A percentile compares a stretch with the other conserved stretches of the same genome.
Conservation (phyloP, 2,888 invertebrate genomes). For the Aleiodes testaceus region DNA sequence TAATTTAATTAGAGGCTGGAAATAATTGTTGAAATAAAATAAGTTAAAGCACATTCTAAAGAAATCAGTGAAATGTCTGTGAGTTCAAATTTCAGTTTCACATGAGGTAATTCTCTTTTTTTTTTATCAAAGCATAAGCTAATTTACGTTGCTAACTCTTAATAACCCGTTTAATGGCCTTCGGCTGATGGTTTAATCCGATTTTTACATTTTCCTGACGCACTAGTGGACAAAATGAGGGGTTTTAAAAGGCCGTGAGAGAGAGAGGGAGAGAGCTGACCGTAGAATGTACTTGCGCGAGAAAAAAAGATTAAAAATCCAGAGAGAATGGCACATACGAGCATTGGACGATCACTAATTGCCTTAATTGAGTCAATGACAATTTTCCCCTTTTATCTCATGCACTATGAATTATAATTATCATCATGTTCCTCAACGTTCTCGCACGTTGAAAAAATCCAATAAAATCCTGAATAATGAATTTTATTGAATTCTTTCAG, state of each 20-base stretch:
- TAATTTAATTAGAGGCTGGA: no score
- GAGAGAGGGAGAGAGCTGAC: background rate
- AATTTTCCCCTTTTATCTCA: background rate
- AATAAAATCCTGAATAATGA: background rate
- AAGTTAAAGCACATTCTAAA: background rate
- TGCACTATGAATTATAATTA: constrained; percentile 28
- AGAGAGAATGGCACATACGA: constrained; percentile 38
- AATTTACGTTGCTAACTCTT: constrained; percentile 45
- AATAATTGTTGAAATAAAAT: no score
- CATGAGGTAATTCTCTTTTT: constrained; percentile 48
- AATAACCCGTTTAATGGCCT: constrained; percentile 49
- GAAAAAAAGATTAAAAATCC: background rate
- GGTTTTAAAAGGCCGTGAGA: constrained; percentile 7
- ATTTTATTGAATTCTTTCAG: background rate
- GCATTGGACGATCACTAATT: constrained; percentile 4
- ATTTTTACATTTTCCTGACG: constrained; percentile 47
- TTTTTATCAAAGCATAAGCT: no score
- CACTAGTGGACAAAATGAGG: background rate
- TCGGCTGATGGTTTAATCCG: constrained; percentile 47
- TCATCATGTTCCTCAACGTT: background rate
- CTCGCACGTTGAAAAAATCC: background rate
- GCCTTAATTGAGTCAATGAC: constrained; percentile 16
- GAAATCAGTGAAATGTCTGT: background rate
- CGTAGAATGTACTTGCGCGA: background rate
- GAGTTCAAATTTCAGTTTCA: background rate